Percentiles rank a stretch among this genome's conserved stretches.
These are phyloP conservation scores for Tapirus terrestris DNA, from an alignment of 2,113 vertebrate species.

Conservation along the genomic window DNA sequence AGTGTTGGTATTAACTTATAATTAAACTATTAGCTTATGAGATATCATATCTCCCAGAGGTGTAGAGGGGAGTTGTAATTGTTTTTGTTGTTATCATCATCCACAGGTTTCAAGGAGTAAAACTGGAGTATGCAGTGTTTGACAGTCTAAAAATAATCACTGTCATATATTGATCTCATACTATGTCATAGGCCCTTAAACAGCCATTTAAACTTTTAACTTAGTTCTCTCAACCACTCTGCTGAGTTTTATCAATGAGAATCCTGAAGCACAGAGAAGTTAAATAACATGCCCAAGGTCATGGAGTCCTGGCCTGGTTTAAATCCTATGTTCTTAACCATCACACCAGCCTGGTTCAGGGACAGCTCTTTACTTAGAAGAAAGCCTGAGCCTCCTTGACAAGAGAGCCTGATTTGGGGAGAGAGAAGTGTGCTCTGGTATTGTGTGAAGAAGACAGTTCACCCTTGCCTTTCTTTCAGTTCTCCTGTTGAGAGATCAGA, in stretches of 20 bases:
- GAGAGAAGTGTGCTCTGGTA: background rate
- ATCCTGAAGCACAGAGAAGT: background rate
- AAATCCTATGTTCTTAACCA: background rate
- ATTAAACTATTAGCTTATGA: background rate
- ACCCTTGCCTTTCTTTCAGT: background rate
- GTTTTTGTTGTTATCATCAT: background rate
- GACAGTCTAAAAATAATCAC: background rate
- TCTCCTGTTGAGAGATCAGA: background rate
- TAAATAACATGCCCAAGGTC: background rate
- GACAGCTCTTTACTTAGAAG: background rate
- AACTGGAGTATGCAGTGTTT: background rate
- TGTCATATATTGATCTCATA: background rate
- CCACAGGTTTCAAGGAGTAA: slow-evolving; percentile 27
- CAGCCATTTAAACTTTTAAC: background rate
- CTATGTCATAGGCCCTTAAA: background rate
- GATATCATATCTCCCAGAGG: background rate
- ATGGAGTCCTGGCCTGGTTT: background rate
- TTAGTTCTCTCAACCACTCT: slow-evolving; percentile 9
- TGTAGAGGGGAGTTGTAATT: background rate
- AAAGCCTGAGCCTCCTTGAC: background rate
- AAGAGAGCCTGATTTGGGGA: background rate
- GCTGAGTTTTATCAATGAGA: slow-evolving; percentile 10
- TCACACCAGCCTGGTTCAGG: background rate
- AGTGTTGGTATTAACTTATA: background rate
- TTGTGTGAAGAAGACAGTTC: background rate